Percentiles rank a stretch among this genome's conserved stretches.
phyloP scores from a whole-genome alignment of 2,797 vertebrate species.

The Lutjanus argentimaculatus region DNA sequence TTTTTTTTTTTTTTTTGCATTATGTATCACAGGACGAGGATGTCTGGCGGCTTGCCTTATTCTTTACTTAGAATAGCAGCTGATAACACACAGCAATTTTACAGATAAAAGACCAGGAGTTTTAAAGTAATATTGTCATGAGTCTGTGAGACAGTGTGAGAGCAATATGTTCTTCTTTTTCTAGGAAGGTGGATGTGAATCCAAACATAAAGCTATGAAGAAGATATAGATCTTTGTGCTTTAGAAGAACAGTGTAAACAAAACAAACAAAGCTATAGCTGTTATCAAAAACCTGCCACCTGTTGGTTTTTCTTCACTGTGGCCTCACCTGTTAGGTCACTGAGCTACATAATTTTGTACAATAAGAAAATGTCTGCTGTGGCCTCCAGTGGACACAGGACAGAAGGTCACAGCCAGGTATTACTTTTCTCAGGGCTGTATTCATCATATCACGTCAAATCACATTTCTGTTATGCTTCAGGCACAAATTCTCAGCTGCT shows the following conservation, averaged over 20 bases:
- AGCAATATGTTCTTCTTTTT: background rate
- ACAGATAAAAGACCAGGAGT: constrained; percentile 21
- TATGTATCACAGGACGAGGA: constrained; percentile 12
- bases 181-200: background rate
- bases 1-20: background rate
- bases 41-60: constrained; percentile 1
- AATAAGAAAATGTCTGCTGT: constrained; percentile 2
- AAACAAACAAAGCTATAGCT: constrained; percentile 4
- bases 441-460: constrained; percentile 41
- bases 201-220: constrained; percentile 18
- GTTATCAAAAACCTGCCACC: constrained; percentile 17
- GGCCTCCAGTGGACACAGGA: background rate
- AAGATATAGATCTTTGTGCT: constrained; percentile 31
- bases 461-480: constrained; percentile 19
- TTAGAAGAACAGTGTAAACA: constrained; percentile 35
- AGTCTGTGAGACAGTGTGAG: background rate
- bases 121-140: constrained; percentile 19
- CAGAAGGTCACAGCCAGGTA: background rate
- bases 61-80: constrained; percentile 11
- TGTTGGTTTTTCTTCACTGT: background rate
- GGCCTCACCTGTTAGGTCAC: constrained; percentile 15
- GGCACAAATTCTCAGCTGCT: background rate
- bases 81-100: constrained; percentile 34
- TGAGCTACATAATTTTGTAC: background rate
- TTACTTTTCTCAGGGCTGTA: constrained; percentile 20